Percentiles rank a stretch among this genome's conserved stretches.
These are phyloP conservation scores for Chaetoderma sp. DNA, from an alignment of 2,888 invertebrate species.

Conservation along the genomic window DNA sequence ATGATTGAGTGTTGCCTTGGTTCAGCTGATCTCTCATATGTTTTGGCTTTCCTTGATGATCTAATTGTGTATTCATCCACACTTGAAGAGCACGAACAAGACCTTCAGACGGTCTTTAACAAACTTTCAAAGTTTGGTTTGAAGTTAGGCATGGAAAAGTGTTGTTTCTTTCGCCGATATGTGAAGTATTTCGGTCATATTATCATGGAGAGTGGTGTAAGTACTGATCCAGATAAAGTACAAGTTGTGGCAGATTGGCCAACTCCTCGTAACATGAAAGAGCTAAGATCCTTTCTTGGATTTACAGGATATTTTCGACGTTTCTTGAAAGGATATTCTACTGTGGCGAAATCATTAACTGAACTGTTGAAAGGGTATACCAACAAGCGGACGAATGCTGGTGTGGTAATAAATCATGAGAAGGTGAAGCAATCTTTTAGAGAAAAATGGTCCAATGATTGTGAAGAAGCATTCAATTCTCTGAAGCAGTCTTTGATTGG, in stretches of 20 bases:
- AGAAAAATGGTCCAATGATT: too few species aligned
- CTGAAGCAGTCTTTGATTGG: too few species aligned
- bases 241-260: conserved; percentile 6
- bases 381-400: too few species aligned
- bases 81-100: conserved; percentile 1
- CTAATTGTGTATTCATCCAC: conserved; percentile 7
- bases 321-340: too few species aligned
- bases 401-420: too few species aligned
- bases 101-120: conserved; percentile 2
- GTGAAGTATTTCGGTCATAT: conserved; percentile 11
- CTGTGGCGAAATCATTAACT: too few species aligned
- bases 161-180: neutral
- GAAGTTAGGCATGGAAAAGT: neutral
- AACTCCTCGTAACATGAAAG: neutral
- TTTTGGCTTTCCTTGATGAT: conserved; percentile 15
- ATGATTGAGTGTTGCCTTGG: conserved; percentile 1
- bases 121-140: neutral
- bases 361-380: too few species aligned
- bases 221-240: neutral
- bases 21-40: neutral
- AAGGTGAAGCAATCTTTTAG: too few species aligned
- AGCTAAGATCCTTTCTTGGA: neutral
- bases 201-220: neutral
- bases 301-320: too few species aligned
- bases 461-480: too few species aligned